Conservation (phyloP, 1,140 invertebrate genomes). For the Saccostrea glomerata region DNA sequence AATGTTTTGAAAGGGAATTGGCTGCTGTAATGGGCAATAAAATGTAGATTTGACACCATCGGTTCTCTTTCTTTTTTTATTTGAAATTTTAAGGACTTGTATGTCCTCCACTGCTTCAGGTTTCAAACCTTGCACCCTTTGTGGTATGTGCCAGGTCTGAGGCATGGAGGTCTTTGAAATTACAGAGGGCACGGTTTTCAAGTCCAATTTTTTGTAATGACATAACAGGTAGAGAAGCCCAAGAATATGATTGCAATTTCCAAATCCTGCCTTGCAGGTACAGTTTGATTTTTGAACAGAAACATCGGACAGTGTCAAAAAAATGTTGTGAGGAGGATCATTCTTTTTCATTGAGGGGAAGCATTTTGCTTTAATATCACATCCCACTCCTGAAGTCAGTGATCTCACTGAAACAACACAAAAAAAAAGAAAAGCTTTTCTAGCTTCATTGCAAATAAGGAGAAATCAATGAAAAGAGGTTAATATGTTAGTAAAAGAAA, state of each 20-base stretch:
- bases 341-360: background rate
- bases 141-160: too few species aligned
- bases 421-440: background rate
- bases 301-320: background rate
- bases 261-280: constrained; percentile 19
- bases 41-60: too few species aligned
- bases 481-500: background rate
- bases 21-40: too few species aligned
- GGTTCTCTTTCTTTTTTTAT: too few species aligned
- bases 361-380: background rate
- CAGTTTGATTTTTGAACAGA: constrained; percentile 31
- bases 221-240: too few species aligned
- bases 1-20: too few species aligned
- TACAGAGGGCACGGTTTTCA: too few species aligned
- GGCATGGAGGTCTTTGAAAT: too few species aligned
- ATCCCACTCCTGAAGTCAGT: background rate
- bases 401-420: background rate
- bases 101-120: too few species aligned
- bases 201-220: too few species aligned
- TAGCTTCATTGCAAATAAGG: background rate
- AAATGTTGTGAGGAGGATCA: background rate
- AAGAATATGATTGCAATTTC: background rate
- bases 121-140: too few species aligned
- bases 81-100: too few species aligned
- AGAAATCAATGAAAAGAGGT: background rate